Evolutionary conservation across 2,888 invertebrate species (phyloP).

Genomic region (Coenonympha arcania): DNA sequence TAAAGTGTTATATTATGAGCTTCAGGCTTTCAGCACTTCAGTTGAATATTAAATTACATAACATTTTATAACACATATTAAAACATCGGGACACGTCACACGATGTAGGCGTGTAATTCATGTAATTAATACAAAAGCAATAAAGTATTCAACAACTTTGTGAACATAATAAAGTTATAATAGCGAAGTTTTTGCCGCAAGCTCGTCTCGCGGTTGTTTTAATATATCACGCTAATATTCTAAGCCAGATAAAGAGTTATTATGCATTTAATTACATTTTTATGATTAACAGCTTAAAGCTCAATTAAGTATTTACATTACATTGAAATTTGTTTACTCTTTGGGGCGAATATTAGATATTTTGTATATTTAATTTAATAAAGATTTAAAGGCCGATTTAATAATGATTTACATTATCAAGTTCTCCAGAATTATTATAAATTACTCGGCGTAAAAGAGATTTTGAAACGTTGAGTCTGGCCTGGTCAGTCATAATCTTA

Average conservation of each 20-base stretch:
- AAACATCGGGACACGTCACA: background rate
- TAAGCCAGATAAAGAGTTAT: background rate
- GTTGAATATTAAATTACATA: slow-evolving; percentile 3
- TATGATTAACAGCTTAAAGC: background rate
- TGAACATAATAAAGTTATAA: background rate
- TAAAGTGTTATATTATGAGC: background rate
- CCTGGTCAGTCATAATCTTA: too few species aligned
- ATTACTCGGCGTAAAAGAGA: too few species aligned
- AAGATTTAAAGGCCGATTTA: too few species aligned
- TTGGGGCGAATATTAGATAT: too few species aligned
- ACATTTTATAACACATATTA: background rate
- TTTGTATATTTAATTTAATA: too few species aligned
- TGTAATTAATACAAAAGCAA: slow-evolving; percentile 13
- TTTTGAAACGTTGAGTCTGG: too few species aligned
- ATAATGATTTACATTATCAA: too few species aligned
- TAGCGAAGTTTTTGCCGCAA: slow-evolving; percentile 3
- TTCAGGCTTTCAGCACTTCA: slow-evolving; percentile 2
- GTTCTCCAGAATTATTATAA: too few species aligned
- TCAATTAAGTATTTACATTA: background rate
- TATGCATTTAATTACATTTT: background rate
- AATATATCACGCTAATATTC: background rate
- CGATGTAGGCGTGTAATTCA: background rate
- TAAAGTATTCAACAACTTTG: slow-evolving; percentile 15
- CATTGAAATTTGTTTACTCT: background rate
- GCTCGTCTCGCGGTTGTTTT: background rate